phyloP scores from a whole-genome alignment of 2,113 vertebrate species.

The Oncorhynchus keta region DNA sequence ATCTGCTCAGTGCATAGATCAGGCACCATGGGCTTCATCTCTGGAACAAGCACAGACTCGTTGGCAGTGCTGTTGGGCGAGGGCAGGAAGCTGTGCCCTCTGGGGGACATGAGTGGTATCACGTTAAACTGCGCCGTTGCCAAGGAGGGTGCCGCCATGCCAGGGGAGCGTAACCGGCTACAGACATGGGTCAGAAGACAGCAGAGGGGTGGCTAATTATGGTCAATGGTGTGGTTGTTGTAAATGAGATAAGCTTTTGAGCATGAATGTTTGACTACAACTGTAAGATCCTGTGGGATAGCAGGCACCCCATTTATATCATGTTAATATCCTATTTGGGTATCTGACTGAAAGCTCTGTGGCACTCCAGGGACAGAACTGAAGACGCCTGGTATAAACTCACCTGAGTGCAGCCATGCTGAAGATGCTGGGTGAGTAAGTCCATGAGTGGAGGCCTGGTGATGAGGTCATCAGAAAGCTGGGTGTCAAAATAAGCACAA shows the following conservation, averaged over 20 bases:
- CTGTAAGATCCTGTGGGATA: no score
- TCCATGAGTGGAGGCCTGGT: slow-evolving; percentile 84
- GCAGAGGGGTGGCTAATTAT: not conserved
- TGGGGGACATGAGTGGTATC: slow-evolving; percentile 78
- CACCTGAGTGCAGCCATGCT: slow-evolving; percentile 95
- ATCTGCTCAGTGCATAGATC: slow-evolving; percentile 95
- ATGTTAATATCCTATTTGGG: no score
- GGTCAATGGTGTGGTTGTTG: not conserved
- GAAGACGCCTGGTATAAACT: not conserved
- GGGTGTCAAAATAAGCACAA: slow-evolving; percentile 73
- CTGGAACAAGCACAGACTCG: slow-evolving; percentile 78
- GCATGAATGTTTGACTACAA: no score
- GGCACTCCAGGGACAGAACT: not conserved
- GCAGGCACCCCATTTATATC: no score
- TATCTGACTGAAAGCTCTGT: no score
- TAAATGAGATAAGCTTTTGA: no score
- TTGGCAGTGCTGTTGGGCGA: slow-evolving; percentile 83
- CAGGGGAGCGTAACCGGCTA: slow-evolving; percentile 95
- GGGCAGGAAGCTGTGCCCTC: slow-evolving; percentile 74
- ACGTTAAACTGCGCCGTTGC: slow-evolving; percentile 89
- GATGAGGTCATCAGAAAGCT: slow-evolving; percentile 83
- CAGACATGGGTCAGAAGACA: not conserved
- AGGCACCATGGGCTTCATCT: slow-evolving; percentile 89
- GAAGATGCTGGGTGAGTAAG: slow-evolving; percentile 87
- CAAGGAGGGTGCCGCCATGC: slow-evolving; percentile 88